Evolutionary conservation across 2,888 invertebrate genomes (phyloP).

Genomic region (Pachymerium ferrugineum): DNA sequence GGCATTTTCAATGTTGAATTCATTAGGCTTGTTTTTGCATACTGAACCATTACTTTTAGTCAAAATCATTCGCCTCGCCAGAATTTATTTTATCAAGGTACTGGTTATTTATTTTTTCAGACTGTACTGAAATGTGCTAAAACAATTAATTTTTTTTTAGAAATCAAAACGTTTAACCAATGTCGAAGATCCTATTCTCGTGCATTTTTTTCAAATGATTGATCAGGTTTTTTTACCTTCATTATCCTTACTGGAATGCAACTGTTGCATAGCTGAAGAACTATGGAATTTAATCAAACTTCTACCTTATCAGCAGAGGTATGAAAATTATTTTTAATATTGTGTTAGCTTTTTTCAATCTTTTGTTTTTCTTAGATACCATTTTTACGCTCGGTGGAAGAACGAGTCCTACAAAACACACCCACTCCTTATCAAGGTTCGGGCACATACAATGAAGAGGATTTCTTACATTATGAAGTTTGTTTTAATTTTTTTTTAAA

Average conservation of each 20-base stretch:
- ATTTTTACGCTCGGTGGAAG: conserved; percentile 94
- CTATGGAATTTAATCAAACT: conserved; percentile 83
- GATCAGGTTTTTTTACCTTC: conserved; percentile 87
- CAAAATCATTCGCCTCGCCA: conserved; percentile 62
- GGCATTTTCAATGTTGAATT: conserved; percentile 77
- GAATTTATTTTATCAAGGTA: conserved; percentile 50
- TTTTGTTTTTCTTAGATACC: conserved; percentile 56
- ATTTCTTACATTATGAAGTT: conserved; percentile 96
- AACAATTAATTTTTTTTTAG: no score
- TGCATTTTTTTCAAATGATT: conserved; percentile 65
- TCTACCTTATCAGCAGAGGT: conserved; percentile 78
- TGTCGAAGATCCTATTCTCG: neutral
- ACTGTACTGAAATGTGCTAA: no score
- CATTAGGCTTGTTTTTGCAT: conserved; percentile 81
- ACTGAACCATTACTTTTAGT: conserved; percentile 83
- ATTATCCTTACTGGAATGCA: conserved; percentile 83
- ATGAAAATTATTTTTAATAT: conserved; percentile 38
- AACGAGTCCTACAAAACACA: conserved; percentile 77
- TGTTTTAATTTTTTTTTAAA: conserved; percentile 51
- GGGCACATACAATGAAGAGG: conserved; percentile 80
- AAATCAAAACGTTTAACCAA: neutral
- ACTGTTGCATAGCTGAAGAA: conserved; percentile 94
- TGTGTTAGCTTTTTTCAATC: neutral
- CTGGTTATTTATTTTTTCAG: neutral
- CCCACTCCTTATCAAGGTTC: conserved; percentile 73